Conservation (phyloP, 2,888 invertebrate species). For the Megalurothrips usitatus region DNA sequence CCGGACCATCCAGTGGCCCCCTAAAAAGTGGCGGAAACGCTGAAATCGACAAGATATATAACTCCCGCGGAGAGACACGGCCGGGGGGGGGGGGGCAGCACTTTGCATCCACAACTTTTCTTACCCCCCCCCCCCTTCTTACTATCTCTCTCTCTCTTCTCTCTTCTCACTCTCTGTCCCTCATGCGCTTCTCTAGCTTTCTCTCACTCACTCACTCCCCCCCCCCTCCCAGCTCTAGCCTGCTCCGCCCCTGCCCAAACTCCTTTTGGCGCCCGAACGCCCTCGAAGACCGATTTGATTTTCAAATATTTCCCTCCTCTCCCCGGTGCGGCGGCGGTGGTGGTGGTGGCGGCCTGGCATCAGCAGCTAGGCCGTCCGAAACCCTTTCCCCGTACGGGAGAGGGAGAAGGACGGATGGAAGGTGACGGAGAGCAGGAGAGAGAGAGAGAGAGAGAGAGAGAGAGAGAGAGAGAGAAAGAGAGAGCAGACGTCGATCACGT, state of each 20-base stretch:
- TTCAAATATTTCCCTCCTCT: constrained; percentile 11
- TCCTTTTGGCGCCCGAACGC: not conserved
- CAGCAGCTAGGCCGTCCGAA: too few relatives aligned
- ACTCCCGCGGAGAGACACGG: constrained; percentile 11
- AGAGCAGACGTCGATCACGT: too few relatives aligned
- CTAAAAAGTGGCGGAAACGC: constrained; percentile 23
- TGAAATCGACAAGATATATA: constrained; percentile 25
- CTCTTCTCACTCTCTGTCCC: too few relatives aligned
- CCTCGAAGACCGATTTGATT: constrained; percentile 21
- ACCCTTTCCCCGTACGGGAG: too few relatives aligned
- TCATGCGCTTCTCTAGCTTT: not conserved
- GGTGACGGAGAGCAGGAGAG: too few relatives aligned
- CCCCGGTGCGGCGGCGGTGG: too few relatives aligned
- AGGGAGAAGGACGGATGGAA: too few relatives aligned
- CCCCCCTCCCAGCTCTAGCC: too few relatives aligned
- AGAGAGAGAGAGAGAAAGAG: too few relatives aligned
- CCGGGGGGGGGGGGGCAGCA: not conserved
- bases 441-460: too few relatives aligned
- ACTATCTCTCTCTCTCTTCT: not conserved
- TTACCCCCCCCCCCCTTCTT: not conserved
- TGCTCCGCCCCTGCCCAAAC: not conserved
- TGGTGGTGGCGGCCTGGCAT: too few relatives aligned
- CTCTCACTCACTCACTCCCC: not conserved
- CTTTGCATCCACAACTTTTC: constrained; percentile 18
- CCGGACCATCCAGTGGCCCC: not conserved